Conservation (phyloP, 2,888 invertebrate species). For the Bedellia somnulentella region DNA sequence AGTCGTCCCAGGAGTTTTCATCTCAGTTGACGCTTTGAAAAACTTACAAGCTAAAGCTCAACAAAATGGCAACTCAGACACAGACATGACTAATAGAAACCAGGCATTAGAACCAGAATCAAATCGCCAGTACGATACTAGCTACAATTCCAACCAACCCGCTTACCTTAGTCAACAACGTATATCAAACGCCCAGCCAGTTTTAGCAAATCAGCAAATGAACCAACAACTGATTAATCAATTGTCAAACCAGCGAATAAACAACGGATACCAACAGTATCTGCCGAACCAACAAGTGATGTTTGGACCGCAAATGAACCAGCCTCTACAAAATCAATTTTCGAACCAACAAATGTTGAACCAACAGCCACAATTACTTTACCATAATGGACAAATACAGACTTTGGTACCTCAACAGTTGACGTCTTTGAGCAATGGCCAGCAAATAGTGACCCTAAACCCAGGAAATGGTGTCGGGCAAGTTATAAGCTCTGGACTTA, state of each 20-base stretch:
- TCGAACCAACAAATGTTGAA: constrained; percentile 6
- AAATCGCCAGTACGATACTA: constrained; percentile 6
- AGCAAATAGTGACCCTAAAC: too few species aligned
- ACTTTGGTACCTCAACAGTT: constrained; percentile 5
- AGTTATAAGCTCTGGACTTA: too few species aligned
- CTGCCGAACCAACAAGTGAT: constrained; percentile 6
- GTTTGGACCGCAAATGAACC: too few species aligned
- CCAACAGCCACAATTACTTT: constrained; percentile 8
- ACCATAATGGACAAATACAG: constrained; percentile 6
- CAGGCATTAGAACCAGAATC: too few species aligned
- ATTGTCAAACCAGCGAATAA: too few species aligned
- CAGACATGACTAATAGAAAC: constrained; percentile 4
- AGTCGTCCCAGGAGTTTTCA: constrained; percentile 22
- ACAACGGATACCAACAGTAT: too few species aligned
- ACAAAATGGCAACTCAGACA: constrained; percentile 5
- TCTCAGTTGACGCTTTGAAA: constrained; percentile 21
- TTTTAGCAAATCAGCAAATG: constrained; percentile 9
- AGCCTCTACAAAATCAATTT: not conserved
- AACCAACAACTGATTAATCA: too few species aligned
- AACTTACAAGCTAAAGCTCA: constrained; percentile 17
- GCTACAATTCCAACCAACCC: constrained; percentile 8
- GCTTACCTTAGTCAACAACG: not conserved
- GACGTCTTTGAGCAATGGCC: constrained; percentile 10
- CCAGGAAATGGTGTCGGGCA: too few species aligned
- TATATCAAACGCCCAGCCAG: not conserved